Evolutionary conservation across 1,140 invertebrate genomes (phyloP), one percentile per base, ranked within the genome.

Genomic region (Papilio dardanus): DNA sequence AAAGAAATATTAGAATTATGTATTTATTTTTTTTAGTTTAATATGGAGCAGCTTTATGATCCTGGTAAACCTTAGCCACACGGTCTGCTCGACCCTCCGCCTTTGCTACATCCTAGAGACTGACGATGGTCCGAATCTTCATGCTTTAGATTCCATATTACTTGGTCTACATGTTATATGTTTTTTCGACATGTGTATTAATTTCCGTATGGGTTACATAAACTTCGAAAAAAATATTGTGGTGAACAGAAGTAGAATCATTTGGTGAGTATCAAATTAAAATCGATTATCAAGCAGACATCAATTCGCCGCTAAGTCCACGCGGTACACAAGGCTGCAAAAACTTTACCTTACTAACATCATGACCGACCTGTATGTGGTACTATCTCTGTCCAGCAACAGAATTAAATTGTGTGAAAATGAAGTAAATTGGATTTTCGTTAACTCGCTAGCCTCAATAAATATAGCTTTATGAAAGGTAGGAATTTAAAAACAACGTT

Each of bases 31-130:
- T 73, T 79, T 31, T 73, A 83, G 81, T 24, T 46, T 83, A 16
- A 16, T 66, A n/a, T 83, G 82, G 82, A 76, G 62, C 42, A 75
- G 58, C 1, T 21, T 80, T 1, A 83, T 83, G 82, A 31, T 77
- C 21, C 8, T 80, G 6, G 40, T 83, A 10, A 81, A 83, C 54
- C 16, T 81, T 0, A 14, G 31, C 2, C 80, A 84, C 71, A 79
- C 82, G 66, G n/a, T 75, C 1, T 8, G 76, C 12, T 79, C 79
- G 10, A 68, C 75, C 3, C 37, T 78, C 24, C 77, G 82, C 0
- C 65, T 84, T 1, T 76, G 35, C 68, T 81, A 68, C 50, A 40
- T 79, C n/a, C 40, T 84, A 19, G 35, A 74, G 14, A 69, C 76
- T 2, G 10, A 69, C 7, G 12, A 67, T 6, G 1, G 35, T 0